Base-by-base conservation (phyloP, 2,888 invertebrate species). In the Gari tellinella region DNA sequence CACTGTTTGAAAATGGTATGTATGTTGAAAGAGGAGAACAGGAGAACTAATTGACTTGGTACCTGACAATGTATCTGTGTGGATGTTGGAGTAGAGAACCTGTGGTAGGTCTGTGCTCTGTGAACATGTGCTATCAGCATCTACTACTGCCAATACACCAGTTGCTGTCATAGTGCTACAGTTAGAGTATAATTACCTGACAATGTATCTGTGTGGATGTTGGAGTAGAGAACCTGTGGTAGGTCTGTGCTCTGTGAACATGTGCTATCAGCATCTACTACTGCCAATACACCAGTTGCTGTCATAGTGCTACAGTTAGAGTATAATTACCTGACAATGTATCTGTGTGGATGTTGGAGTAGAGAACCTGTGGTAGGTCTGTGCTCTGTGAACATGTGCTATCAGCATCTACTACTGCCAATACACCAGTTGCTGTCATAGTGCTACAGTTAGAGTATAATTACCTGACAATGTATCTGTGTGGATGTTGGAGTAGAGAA, bases 341-440 rank as follows among this genome's bases (percentile, higher is more conserved):
- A 38, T 61, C 40, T 45, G 49, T 65, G n/a, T 57, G 23, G 2
- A 46, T 48, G 46, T 64, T 57, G 5, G 72, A 72, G 48, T 46
- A 77, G 8, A 72, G 19, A 21, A 77, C 60, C 40, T 58, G 64
- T 17, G 72, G 77, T 10, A 67, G 64, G 53, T 72, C 77, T 12
- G 45, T 53, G 1, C 77, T 49, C 7, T 60, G 21, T 2, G 77
- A 61, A 46, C 77, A 77, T 0, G 51, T 56, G 38, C 58, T 68
- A 48, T 58, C 70, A 5, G 38, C 41, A 31, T 77, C 77, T 15
- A 72, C 46, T 8, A 77, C 17, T 12, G 43, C 60, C 37, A 77
- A 72, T n/a, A 77, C 58, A 0, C 77, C 77, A 5, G 62, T 55
- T 37, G 61, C 49, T 7, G 72, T 62, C 25, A 65, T 45, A 1